Evolutionary conservation across 2,113 vertebrate species (phyloP), one percentile per base, ranked within the genome.

Genomic region (Prochilodus magdalenae): DNA sequence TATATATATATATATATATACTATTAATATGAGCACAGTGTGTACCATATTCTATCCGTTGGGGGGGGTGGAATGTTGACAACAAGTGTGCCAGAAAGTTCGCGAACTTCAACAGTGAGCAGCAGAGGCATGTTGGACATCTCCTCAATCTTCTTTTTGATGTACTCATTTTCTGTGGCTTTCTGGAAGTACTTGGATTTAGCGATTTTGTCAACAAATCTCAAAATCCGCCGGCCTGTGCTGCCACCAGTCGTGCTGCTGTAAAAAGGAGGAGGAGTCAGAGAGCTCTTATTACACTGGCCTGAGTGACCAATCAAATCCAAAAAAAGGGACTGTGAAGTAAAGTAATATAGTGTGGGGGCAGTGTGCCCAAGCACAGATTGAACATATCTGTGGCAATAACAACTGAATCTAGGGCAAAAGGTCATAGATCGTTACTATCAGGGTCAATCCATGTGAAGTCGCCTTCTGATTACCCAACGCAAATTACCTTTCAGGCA

Each of bases 141-240:
- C 87, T 97, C 96, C 88, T 96, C 95, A 0, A 97, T 95, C 92
- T 96, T 97, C 93, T 96, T 97, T 84, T 94, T 96, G 86, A 97
- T 96, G 87, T 95, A 97, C 88, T 97, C 96, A 0, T 96, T 97
- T 84, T 97, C 96, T 0, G 96, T 92, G 49, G 96, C 96, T 84
- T 90, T 96, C 92, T 97, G 96, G 91, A 97, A 97, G 75, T 95
- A 97, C 86, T 95, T 96, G 74, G 96, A 97, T 90, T 96, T 97
- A 67, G 96, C 89, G 0, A 97, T 96, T 93, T 96, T 97, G 81
- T 97, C 95, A 82, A 97, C 94, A 14, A 97, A 94, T 91, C 93
- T 94, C 84, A 97, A 93, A 93, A 97, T 96, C 91, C 88, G 95
- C 82, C 93, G 87, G 66, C 96, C 94, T 0, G 95, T 96, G 87